Percentiles rank a stretch among this genome's conserved stretches.
These are phyloP conservation scores for Prionace glauca DNA, from an alignment of 2,797 vertebrate species.

Conservation along the genomic window DNA sequence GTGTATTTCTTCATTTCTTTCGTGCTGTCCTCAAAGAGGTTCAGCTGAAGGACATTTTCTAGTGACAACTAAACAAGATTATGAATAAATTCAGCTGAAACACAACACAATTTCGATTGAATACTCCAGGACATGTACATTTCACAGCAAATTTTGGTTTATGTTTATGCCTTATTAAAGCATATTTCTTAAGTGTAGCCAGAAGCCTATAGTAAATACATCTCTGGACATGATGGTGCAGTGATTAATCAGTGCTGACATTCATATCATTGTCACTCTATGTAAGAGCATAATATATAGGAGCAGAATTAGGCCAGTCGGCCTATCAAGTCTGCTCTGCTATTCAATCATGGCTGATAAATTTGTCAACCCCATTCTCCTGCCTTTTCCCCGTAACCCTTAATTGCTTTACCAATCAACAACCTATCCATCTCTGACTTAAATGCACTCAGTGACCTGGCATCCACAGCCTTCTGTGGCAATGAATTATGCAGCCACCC, in stretches of 20 bases:
- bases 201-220: neutral
- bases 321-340: too few relatives aligned
- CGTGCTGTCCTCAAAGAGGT: constrained; percentile 42
- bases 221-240: neutral
- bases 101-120: neutral
- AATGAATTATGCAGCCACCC: too few relatives aligned
- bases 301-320: too few relatives aligned
- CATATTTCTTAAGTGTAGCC: neutral
- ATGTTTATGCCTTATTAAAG: neutral
- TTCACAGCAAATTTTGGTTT: neutral
- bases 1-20: constrained; percentile 48
- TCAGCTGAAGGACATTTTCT: constrained; percentile 47
- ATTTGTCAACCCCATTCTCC: too few relatives aligned
- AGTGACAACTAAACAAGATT: constrained; percentile 48
- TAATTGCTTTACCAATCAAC: too few relatives aligned
- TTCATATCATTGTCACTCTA: neutral
- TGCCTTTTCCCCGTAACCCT: too few relatives aligned
- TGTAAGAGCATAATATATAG: neutral
- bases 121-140: neutral
- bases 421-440: too few relatives aligned
- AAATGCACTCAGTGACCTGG: too few relatives aligned
- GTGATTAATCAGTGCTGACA: neutral
- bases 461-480: too few relatives aligned
- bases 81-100: neutral
- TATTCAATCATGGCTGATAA: too few relatives aligned